phyloP scores from a whole-genome alignment of 2,113 vertebrate genomes.

The Rhagologus leucostigma region DNA sequence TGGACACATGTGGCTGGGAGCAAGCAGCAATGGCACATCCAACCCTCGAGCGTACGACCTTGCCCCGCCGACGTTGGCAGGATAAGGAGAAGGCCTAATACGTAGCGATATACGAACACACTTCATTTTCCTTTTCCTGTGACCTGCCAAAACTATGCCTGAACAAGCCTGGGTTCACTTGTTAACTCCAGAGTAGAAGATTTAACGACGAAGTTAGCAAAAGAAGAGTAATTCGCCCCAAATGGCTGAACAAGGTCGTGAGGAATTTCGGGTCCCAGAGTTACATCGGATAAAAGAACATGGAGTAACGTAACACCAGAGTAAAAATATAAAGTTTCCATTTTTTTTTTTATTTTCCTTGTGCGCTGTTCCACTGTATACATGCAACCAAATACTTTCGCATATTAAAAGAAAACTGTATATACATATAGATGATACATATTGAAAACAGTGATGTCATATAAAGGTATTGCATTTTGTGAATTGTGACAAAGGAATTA shows the following conservation, averaged over 20 bases:
- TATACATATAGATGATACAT: constrained; percentile 66
- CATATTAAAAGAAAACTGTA: constrained; percentile 58
- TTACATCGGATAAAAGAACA: background rate
- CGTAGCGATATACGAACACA: rapidly evolving
- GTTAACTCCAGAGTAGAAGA: background rate
- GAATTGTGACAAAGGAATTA: constrained; percentile 53
- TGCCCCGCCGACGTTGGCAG: background rate
- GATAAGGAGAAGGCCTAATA: background rate
- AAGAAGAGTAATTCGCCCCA: background rate
- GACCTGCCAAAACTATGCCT: background rate
- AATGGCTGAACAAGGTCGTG: background rate
- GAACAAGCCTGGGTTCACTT: background rate
- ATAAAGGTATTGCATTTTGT: constrained; percentile 54
- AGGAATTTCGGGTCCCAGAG: constrained; percentile 16
- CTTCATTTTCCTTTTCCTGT: background rate
- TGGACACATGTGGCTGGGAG: background rate
- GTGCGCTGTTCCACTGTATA: constrained; percentile 63
- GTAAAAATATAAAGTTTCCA: constrained; percentile 57
- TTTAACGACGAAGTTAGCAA: background rate
- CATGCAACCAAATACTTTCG: constrained; percentile 56
- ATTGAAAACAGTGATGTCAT: constrained; percentile 54
- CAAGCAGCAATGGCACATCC: background rate
- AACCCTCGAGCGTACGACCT: background rate
- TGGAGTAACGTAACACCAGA: constrained; percentile 61
- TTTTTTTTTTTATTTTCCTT: constrained; percentile 71